Percentiles rank a stretch among this genome's conserved stretches.
Conservation (phyloP, 2,797 vertebrate genomes). For the Myiotriccus ornatus region DNA sequence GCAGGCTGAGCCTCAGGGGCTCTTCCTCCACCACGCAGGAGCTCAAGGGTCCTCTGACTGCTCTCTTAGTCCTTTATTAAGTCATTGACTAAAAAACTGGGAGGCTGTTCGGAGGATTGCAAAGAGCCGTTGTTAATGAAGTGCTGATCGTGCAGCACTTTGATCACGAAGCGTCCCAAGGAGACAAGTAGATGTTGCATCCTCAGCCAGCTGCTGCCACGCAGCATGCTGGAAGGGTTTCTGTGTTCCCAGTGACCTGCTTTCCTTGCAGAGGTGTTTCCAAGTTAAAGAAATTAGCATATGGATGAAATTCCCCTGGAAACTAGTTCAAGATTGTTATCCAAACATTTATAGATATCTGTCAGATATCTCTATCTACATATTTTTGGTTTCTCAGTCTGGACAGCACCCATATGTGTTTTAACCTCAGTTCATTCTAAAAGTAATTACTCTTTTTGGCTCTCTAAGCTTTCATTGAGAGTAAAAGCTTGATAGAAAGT, state of each 20-base stretch:
- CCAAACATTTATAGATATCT: not conserved
- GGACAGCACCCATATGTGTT: not conserved
- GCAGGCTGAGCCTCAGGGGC: not conserved
- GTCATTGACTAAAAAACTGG: not conserved
- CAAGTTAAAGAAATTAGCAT: not conserved
- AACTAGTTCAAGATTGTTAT: not conserved
- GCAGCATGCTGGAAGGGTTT: not conserved
- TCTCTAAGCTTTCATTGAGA: not conserved
- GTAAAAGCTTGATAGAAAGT: not conserved
- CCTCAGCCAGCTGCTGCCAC: not conserved
- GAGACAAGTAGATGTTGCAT: not conserved
- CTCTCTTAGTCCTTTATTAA: not conserved
- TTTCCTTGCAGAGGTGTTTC: not conserved
- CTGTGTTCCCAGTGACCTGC: not conserved
- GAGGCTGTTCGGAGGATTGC: not conserved
- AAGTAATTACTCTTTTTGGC: not conserved
- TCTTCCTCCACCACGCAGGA: not conserved
- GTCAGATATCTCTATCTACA: not conserved
- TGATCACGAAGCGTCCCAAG: not conserved
- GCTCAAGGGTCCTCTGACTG: not conserved
- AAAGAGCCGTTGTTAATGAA: not conserved
- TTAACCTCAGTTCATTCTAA: not conserved
- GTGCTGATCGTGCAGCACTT: not conserved
- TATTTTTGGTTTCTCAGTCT: not conserved
- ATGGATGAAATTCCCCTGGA: not conserved